Percentiles rank a stretch among this genome's conserved stretches.
These are phyloP conservation scores for Iguana delicatissima DNA, from an alignment of 2,797 vertebrate genomes.

Conservation along the genomic window DNA sequence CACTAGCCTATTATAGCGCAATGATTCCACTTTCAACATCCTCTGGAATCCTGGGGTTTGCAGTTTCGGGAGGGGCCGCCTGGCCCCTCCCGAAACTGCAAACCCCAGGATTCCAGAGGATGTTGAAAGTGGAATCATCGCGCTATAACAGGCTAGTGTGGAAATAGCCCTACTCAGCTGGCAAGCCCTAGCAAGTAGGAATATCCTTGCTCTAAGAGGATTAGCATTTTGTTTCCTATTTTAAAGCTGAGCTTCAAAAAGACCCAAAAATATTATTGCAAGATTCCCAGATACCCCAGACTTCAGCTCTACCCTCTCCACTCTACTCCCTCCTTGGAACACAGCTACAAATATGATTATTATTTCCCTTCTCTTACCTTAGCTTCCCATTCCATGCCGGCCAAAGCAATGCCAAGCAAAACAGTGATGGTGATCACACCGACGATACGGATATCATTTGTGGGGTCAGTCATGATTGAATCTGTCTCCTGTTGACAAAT, in stretches of 20 bases:
- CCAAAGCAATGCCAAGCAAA: slow-evolving; percentile 80
- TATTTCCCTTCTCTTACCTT: slow-evolving; percentile 69
- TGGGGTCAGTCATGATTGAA: not conserved
- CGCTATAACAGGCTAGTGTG: too few species aligned
- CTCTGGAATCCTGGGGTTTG: too few species aligned
- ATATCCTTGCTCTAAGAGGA: too few species aligned
- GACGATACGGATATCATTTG: slow-evolving; percentile 80
- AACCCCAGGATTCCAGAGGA: too few species aligned
- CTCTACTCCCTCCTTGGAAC: too few species aligned
- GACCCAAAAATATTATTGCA: not conserved
- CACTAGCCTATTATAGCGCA: too few species aligned
- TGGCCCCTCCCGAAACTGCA: too few species aligned
- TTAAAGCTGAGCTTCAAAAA: not conserved
- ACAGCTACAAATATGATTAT: too few species aligned
- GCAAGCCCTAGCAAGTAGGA: not conserved
- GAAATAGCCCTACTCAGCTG: not conserved
- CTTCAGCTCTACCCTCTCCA: not conserved
- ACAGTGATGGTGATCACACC: slow-evolving; percentile 77
- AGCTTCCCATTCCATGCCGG: slow-evolving; percentile 84
- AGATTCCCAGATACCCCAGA: not conserved
- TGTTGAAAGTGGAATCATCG: too few species aligned
- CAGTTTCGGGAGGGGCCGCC: too few species aligned
- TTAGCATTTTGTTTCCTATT: not conserved
- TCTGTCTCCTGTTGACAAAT: slow-evolving; percentile 35
- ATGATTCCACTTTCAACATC: too few species aligned